phyloP scores from a whole-genome alignment of 1,140 invertebrate species.

The Reticulitermes speratus region DNA sequence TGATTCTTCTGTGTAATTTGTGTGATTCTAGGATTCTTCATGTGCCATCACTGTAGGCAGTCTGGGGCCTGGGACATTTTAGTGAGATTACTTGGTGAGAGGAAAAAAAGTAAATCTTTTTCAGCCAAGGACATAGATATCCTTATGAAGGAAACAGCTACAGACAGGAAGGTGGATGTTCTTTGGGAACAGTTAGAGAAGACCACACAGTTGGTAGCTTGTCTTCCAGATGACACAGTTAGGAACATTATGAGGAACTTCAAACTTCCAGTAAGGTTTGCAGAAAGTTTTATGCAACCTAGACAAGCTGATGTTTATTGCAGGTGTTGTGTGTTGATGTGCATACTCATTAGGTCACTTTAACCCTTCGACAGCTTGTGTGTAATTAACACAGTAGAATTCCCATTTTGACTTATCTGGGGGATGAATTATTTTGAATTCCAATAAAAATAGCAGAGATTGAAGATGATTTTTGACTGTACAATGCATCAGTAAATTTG shows the following conservation, averaged over 20 bases:
- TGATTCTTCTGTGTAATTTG: neutral
- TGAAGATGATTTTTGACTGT: no score
- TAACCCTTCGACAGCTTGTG: no score
- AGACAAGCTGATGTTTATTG: conserved; percentile 17
- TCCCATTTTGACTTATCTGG: no score
- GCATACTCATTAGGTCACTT: no score
- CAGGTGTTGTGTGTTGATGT: conserved; percentile 16
- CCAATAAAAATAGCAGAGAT: no score
- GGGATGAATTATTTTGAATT: no score
- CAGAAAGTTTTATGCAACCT: conserved; percentile 36
- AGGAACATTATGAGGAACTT: conserved; percentile 52
- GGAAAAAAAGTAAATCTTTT: neutral
- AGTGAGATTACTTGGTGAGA: neutral
- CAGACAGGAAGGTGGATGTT: neutral
- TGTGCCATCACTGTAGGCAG: conserved; percentile 4
- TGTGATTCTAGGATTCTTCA: conserved; percentile 13
- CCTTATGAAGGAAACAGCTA: neutral
- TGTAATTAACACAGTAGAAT: no score
- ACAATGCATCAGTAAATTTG: no score
- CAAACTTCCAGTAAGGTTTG: conserved; percentile 56
- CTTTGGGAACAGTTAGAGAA: neutral
- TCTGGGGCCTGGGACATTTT: conserved; percentile 17
- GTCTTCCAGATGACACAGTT: conserved; percentile 48
- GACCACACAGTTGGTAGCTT: conserved; percentile 43
- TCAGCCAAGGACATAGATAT: neutral